A percentile compares a stretch with the other conserved stretches of the same genome.
phyloP scores from a whole-genome alignment of 1,140 invertebrate genomes.

The Bombus confusus region DNA sequence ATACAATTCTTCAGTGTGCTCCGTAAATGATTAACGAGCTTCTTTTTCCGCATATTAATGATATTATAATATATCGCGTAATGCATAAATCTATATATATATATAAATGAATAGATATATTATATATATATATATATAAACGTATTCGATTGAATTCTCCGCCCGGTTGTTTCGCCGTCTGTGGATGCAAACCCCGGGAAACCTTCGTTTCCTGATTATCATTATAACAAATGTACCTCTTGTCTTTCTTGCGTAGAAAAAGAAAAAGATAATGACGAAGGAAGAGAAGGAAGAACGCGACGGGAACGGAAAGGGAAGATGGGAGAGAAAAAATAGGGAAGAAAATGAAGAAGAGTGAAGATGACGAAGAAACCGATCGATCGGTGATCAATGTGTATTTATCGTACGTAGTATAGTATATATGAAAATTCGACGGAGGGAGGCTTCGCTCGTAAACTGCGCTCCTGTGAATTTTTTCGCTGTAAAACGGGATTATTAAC shows the following conservation, averaged over 20 bases:
- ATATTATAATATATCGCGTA: constrained; percentile 46
- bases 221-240: constrained; percentile 56
- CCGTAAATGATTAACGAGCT: constrained; percentile 51
- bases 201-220: constrained; percentile 48
- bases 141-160: constrained; percentile 32
- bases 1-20: constrained; percentile 48
- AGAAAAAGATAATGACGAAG: constrained; percentile 23
- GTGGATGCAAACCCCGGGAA: constrained; percentile 34
- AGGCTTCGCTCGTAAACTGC: constrained; percentile 18
- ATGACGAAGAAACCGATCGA: constrained; percentile 15
- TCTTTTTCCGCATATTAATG: constrained; percentile 49
- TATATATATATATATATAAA: constrained; percentile 29
- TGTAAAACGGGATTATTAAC: not conserved
- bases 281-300: constrained; percentile 8
- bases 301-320: not conserved
- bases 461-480: constrained; percentile 25
- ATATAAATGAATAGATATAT: constrained; percentile 26
- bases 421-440: constrained; percentile 12
- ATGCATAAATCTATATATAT: constrained; percentile 36
- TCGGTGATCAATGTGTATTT: constrained; percentile 45
- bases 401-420: constrained; percentile 30
- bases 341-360: not conserved
- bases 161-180: constrained; percentile 47
- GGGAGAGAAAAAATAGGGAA: not conserved
- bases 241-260: constrained; percentile 57